Base-by-base conservation (phyloP, 2,888 invertebrate species). In the Tanypteryx hageni region DNA sequence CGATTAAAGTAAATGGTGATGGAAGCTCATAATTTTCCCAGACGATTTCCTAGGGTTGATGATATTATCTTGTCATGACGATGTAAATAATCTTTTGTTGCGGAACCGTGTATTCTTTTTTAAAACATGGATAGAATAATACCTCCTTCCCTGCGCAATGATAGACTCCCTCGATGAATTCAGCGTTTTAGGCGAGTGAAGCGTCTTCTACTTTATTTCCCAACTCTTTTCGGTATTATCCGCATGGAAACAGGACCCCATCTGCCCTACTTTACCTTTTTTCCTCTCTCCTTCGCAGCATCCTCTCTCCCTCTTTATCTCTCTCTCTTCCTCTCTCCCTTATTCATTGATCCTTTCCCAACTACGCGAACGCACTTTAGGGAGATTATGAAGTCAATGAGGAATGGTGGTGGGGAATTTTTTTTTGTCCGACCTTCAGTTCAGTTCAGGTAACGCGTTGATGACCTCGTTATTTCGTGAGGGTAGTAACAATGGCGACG, bases 311-410 rank as follows among this genome's bases (percentile, higher is more conserved):
- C 44, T 11, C 76, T 4, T 18, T 5, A 10, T 76, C n/a, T 27
- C 76, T 76, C 10, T 22, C n/a, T 31, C 14, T 16, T 18, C 22
- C 44, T 44, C 44, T 16, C 89, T 44, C n/a, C 64, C 56, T 64
- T 64, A 44, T 18, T n/a, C 68, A 76, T 27, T 27, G 59, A 27
- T 31, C 56, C n/a, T 13, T 0, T n/a, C 31, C 89, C n/a, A 13
- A 64, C 61, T 61, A 85, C 85, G 22, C 56, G 31, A 59, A 61
- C 27, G 61, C 61, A 86, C 27, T 31, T 27, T 44, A 16, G 18
- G 14, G 11, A 31, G 59, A 86, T 86, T 61, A 89, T 89, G 64
- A 31, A 89, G 89, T 89, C 76, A 68, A 68, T 68, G 68, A 27
- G n/a, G 64, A 2, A 14, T 14, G 22, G 11, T 3, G 22, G 4